Conservation (phyloP, 1,140 invertebrate species). For the Lepidurus couesii region DNA sequence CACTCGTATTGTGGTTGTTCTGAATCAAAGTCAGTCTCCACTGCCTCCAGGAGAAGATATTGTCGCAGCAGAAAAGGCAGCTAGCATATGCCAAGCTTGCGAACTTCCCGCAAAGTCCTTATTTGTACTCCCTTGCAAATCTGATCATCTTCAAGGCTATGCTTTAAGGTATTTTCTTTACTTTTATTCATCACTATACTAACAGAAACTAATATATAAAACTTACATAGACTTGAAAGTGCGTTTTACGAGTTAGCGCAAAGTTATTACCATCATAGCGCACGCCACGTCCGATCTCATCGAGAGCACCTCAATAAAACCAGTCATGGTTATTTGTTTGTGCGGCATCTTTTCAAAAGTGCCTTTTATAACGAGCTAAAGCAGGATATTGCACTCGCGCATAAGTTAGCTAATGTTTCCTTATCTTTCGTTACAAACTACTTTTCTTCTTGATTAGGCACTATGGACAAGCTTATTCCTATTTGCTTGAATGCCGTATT, state of each 20-base stretch:
- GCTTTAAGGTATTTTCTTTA: conserved; percentile 52
- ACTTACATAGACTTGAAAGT: conserved; percentile 67
- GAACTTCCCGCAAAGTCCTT: conserved; percentile 86
- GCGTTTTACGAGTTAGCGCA: conserved; percentile 89
- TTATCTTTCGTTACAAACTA: conserved; percentile 33
- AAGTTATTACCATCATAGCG: conserved; percentile 83
- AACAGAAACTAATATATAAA: conserved; percentile 14
- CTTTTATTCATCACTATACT: conserved; percentile 27
- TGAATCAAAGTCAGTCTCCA: conserved; percentile 72
- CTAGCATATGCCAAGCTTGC: conserved; percentile 79
- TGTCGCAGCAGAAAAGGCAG: conserved; percentile 77
- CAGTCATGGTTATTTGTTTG: conserved; percentile 83
- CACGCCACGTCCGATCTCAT: conserved; percentile 79
- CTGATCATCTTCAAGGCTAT: conserved; percentile 78
- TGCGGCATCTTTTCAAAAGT: conserved; percentile 94
- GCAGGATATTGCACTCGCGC: conserved; percentile 77
- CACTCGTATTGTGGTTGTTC: conserved; percentile 79
- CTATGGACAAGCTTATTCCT: conserved; percentile 86
- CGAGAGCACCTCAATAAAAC: conserved; percentile 86
- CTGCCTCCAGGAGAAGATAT: conserved; percentile 76
- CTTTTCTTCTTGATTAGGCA: conserved; percentile 57
- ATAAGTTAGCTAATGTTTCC: conserved; percentile 62
- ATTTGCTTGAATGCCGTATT: conserved; percentile 77
- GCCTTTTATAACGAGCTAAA: conserved; percentile 92
- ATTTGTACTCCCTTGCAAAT: conserved; percentile 76